A percentile compares a stretch with the other conserved stretches of the same genome.
phyloP scores from a whole-genome alignment of 2,888 invertebrate species.

The Sinelater perroti region DNA sequence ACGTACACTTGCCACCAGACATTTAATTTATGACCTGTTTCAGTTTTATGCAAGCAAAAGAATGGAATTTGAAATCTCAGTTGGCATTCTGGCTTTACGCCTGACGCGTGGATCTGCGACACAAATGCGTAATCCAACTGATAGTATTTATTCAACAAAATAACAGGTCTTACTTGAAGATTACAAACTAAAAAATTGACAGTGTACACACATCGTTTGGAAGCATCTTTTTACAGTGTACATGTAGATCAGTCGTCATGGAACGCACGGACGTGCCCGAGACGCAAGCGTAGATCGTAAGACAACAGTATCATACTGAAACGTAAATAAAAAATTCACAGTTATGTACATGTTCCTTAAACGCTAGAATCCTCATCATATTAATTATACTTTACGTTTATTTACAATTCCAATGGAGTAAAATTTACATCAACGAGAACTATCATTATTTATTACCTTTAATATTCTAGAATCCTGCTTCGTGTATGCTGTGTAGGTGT shows the following conservation, averaged over 20 bases:
- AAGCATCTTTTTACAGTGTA: slow-evolving; percentile 58
- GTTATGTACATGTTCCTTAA: slow-evolving; percentile 54
- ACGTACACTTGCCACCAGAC: too few species aligned
- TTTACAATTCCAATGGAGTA: slow-evolving; percentile 41
- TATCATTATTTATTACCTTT: slow-evolving; percentile 19
- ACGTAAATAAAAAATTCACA: slow-evolving; percentile 57
- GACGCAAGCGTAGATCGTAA: slow-evolving; percentile 54
- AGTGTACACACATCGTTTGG: slow-evolving; percentile 57
- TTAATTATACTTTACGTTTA: slow-evolving; percentile 37
- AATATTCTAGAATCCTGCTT: too few species aligned
- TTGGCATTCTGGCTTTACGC: too few species aligned
- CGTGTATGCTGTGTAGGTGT: not conserved
- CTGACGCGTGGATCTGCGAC: not conserved
- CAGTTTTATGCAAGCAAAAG: too few species aligned
- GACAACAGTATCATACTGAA: slow-evolving; percentile 51
- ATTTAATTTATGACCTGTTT: too few species aligned
- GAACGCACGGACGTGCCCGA: slow-evolving; percentile 38
- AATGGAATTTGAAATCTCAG: too few species aligned
- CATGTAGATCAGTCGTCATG: slow-evolving; percentile 58
- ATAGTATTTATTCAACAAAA: slow-evolving; percentile 62
- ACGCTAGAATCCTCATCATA: slow-evolving; percentile 27
- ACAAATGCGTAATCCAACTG: slow-evolving; percentile 52
- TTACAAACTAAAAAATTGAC: slow-evolving; percentile 60
- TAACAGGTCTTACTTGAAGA: slow-evolving; percentile 59
- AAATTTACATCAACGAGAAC: slow-evolving; percentile 34